These are phyloP conservation scores for Argopecten irradians DNA, from an alignment of 1,140 invertebrate genomes.

Conservation along the genomic window DNA sequence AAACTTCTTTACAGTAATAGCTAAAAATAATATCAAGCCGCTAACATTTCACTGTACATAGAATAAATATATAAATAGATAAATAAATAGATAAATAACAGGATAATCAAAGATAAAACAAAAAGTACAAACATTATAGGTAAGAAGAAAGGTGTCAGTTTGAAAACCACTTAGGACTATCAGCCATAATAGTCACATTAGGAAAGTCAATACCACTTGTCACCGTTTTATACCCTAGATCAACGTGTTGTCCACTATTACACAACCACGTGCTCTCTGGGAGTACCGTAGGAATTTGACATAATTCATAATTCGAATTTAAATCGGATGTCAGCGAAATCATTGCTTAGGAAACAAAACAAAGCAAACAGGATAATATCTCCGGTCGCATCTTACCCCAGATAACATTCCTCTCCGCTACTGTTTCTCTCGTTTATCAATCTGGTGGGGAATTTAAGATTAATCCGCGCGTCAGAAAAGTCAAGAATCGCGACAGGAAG, in stretches of 20 bases:
- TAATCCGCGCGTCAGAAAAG: background rate
- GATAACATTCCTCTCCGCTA: background rate
- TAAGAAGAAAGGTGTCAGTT: no score
- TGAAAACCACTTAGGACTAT: no score
- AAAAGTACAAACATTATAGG: no score
- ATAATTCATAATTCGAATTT: slow-evolving; percentile 6
- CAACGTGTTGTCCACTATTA: background rate
- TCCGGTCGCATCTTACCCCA: background rate
- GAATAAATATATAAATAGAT: no score
- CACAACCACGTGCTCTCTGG: background rate
- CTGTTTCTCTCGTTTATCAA: slow-evolving; percentile 2
- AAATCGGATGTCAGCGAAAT: slow-evolving; percentile 8
- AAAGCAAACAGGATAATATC: background rate
- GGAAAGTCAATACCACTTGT: background rate
- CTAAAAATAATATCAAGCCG: no score
- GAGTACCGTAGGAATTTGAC: background rate
- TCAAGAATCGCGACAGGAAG: background rate
- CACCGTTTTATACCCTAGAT: background rate
- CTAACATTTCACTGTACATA: no score
- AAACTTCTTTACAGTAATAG: no score
- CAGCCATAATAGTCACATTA: background rate
- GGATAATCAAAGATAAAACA: no score
- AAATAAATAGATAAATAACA: no score
- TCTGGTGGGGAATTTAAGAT: background rate
- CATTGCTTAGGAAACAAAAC: background rate